Evolutionary conservation across 2,888 invertebrate species (phyloP).

Genomic region (Diabrotica balteata): DNA sequence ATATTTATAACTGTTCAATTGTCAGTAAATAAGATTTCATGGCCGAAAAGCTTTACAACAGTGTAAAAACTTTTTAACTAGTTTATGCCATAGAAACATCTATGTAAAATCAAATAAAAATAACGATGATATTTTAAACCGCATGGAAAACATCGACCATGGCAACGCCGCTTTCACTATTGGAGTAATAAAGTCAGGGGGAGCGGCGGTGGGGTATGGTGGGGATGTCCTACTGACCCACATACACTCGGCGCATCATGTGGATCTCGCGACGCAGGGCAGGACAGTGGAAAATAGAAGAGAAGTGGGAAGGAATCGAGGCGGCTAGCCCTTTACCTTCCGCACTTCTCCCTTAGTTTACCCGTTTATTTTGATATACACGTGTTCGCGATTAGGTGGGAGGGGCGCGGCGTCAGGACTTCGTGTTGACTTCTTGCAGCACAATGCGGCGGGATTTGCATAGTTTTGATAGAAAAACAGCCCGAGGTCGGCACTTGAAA

Average conservation of each 20-base stretch:
- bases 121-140: no score
- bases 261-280: constrained; percentile 51
- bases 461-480: background rate
- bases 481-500: background rate
- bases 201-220: constrained; percentile 52
- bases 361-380: constrained; percentile 22
- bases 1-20: no score
- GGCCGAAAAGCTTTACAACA: no score
- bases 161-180: constrained; percentile 13
- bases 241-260: constrained; percentile 72
- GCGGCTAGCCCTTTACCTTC: constrained; percentile 35
- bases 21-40: no score
- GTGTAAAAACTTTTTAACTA: no score
- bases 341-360: constrained; percentile 37
- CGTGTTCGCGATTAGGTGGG: constrained; percentile 7
- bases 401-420: no score
- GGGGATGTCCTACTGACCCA: constrained; percentile 86
- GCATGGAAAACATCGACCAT: background rate
- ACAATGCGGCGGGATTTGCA: no score
- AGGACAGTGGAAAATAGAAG: constrained; percentile 31
- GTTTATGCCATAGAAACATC: no score
- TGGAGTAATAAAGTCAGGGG: constrained; percentile 29
- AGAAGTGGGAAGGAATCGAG: constrained; percentile 24
- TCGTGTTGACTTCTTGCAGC: no score
- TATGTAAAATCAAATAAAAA: no score